A percentile compares a stretch with the other conserved stretches of the same genome.
Evolutionary conservation across 2,888 invertebrate genomes (phyloP).

Genomic region (Molorchus minor): DNA sequence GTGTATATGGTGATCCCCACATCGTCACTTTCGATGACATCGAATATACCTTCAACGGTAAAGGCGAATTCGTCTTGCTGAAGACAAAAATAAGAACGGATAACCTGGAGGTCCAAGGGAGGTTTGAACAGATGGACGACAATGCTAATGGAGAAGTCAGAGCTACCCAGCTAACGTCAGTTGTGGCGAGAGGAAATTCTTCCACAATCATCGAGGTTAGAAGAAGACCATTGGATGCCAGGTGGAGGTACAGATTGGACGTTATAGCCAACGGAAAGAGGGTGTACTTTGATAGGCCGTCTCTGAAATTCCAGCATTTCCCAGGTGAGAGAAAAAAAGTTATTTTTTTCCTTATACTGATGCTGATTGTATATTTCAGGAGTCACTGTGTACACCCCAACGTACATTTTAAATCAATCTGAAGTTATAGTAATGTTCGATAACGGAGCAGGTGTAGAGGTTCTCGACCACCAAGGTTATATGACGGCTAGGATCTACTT

Average conservation of each 20-base stretch:
- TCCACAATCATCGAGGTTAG: constrained; percentile 89
- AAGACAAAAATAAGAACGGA: constrained; percentile 79
- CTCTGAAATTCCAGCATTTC: constrained; percentile 91
- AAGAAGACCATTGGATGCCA: constrained; percentile 81
- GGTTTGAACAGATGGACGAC: constrained; percentile 82
- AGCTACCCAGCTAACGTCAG: constrained; percentile 83
- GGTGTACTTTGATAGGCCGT: constrained; percentile 87
- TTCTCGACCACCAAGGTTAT: constrained; percentile 87
- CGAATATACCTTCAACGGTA: constrained; percentile 93
- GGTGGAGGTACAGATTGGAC: constrained; percentile 92
- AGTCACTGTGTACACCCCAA: constrained; percentile 92
- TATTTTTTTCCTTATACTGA: too few species aligned
- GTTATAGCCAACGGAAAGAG: constrained; percentile 87
- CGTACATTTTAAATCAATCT: constrained; percentile 90
- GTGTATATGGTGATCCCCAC: constrained; percentile 93
- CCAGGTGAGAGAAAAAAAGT: constrained; percentile 73
- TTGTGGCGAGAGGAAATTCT: constrained; percentile 85
- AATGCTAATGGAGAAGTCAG: constrained; percentile 80
- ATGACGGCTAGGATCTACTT: constrained; percentile 86
- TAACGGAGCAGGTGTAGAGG: constrained; percentile 92
- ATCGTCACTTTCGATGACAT: constrained; percentile 91
- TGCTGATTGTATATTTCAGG: too few species aligned
- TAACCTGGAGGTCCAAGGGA: constrained; percentile 83
- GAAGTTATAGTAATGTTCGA: constrained; percentile 95
- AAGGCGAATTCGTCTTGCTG: constrained; percentile 89